Base-by-base conservation (phyloP, 30 jellyfish, hydroid and myxozoan genomes). In the Rhopilema esculentum region DNA sequence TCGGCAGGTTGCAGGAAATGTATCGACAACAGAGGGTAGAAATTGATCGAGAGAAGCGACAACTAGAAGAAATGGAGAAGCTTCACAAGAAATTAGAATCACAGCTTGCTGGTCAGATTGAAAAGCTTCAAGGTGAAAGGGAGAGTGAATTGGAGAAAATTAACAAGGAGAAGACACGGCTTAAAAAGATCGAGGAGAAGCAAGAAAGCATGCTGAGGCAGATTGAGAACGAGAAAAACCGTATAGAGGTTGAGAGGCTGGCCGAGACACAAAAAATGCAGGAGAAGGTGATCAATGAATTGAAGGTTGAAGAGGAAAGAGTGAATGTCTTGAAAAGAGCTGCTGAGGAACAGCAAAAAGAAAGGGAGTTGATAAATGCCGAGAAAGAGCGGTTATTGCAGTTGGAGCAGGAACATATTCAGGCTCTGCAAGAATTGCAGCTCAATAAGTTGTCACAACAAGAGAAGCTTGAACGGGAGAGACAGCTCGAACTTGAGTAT, bases 311-410 rank as follows among this genome's bases (percentile, higher is more conserved):
- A 73, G 90, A 81, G 53, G 96, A 89, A 32, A 85, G 97, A 32
- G 88, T 96, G 72, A 57, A 50, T 52, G 91, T 82, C 31, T 57
- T 96, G 84, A 97, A 88, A 69, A 87, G 78, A 52, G 98, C 99
- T 12, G 98, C 95, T 0, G 99, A 96, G 20, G 99, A 96, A 40
- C 97, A 91, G 82, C 97, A 96, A 74, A 82, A 71, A 72, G 99
- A 96, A 72, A 89, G 97, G 49, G 98, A 84, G n/a, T 48, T 70
- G 82, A 96, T 96, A 23, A 93, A 82, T 67, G 92, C 96, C 7
- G 99, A 96, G 75, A 96, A 96, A 75, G 91, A 87, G 92, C 92
- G 98, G n/a, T 64, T 96, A 74, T 50, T 91, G 67, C 86, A 72
- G 79, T 78, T 96, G 28, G 99, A 96, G 81, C 85, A 88, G 61